Base-by-base conservation (phyloP, 2,888 invertebrate species). In the Trilocha varians region DNA sequence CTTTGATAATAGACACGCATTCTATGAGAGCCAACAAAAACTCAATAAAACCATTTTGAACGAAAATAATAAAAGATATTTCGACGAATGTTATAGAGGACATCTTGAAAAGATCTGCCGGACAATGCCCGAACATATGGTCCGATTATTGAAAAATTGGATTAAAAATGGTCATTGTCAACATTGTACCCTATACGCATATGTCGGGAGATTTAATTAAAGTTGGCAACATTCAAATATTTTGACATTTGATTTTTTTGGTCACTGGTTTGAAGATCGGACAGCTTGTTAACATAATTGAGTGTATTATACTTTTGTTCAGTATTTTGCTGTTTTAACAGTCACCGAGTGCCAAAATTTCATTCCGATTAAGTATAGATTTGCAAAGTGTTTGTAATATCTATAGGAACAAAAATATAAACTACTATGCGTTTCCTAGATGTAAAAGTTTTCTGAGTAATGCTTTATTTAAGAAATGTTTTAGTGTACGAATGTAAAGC, bases 41-140 rank as follows among this genome's bases (percentile, higher is more conserved):
- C 61, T 55, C 57, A 72, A 74, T 73, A 72, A 72, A 73, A 70
- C 56, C 59, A 51, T 57, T 46, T 55, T 59, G 59, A 52, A 47
- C 61, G 59, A 61, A 61, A 53, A 48, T 45, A 45, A 48, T 57
- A 67, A 65, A 64, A 72, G 73, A 72, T 69, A 75, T 42, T 53
- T 53, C 49, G 55, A 50, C 66, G 69, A 72, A 73, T 69, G 53
- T 52, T 44, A 46, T 53, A 50, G 60, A 9, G 25, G 25, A 25
- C 25, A 64, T 65, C 68, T 71, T 71, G 65, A 73, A 76, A 67
- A 67, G 63, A 58, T 55, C 51, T 50, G 17, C 44, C 41, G 65
- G 68, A 83, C 83, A 84, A 84, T 69, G 43, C 40, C 58, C 61
- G 62, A 70, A 71, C 82, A 79, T 82, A 78, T 80, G 80, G 59